These are phyloP conservation scores for Telenomus remus DNA, from an alignment of 1,140 invertebrate genomes.

Conservation along the genomic window DNA sequence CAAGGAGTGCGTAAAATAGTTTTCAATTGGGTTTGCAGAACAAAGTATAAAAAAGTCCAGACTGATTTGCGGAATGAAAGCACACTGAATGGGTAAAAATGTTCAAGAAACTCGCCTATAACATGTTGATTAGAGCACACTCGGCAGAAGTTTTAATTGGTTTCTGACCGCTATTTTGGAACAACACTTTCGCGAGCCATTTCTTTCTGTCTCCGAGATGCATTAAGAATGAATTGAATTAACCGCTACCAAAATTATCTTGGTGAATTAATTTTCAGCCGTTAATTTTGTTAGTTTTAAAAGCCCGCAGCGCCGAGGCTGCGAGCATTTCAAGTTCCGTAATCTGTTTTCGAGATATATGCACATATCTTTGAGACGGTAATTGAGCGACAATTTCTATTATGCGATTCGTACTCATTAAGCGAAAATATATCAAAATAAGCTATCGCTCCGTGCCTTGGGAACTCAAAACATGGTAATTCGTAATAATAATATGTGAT, in stretches of 20 bases:
- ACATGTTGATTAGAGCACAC: background rate
- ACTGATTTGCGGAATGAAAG: slow-evolving; percentile 12
- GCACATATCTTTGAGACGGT: slow-evolving; percentile 36
- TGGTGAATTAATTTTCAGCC: slow-evolving; percentile 35
- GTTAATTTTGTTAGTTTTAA: slow-evolving; percentile 53
- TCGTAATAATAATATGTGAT: background rate
- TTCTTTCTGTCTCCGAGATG: background rate
- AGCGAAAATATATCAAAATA: slow-evolving; percentile 33
- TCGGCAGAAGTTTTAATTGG: slow-evolving; percentile 10
- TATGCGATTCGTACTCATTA: slow-evolving; percentile 42
- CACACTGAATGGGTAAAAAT: background rate
- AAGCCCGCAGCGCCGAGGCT: slow-evolving; percentile 28
- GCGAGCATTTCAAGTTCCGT: slow-evolving; percentile 27
- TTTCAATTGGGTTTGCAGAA: slow-evolving; percentile 8
- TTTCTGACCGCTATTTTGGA: slow-evolving; percentile 3
- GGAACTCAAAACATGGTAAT: background rate
- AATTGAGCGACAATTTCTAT: slow-evolving; percentile 51
- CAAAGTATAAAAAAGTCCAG: slow-evolving; percentile 1
- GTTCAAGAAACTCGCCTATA: background rate
- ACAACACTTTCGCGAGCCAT: background rate
- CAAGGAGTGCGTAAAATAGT: slow-evolving; percentile 24
- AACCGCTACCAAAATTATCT: slow-evolving; percentile 32
- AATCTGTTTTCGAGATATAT: slow-evolving; percentile 45
- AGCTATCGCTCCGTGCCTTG: slow-evolving; percentile 14
- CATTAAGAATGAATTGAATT: slow-evolving; percentile 32